phyloP scores from a whole-genome alignment of 2,797 vertebrate species.

The Oryzias sinensis region DNA sequence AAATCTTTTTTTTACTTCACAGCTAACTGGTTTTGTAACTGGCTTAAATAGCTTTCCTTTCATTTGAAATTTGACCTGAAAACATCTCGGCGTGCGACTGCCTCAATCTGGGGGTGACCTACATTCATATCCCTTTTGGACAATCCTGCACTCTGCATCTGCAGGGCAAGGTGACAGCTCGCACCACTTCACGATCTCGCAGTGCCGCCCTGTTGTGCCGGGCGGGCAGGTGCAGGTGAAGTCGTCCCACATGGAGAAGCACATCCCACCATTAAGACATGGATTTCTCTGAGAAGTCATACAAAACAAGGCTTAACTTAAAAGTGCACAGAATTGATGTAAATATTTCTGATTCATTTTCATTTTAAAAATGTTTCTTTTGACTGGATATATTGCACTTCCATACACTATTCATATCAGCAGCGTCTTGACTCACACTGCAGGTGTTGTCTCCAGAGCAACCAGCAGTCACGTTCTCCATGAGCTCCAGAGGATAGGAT shows the following conservation, averaged over 20 bases:
- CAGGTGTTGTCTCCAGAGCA: conserved; percentile 84
- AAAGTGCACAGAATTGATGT: not conserved
- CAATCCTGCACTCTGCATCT: conserved; percentile 76
- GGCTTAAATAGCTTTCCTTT: too few species aligned
- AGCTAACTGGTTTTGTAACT: too few species aligned
- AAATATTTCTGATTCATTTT: not conserved
- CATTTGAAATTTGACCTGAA: not conserved
- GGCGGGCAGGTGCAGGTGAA: conserved; percentile 86
- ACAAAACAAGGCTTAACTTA: not conserved
- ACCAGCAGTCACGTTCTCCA: conserved; percentile 82
- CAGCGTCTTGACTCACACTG: conserved; percentile 68
- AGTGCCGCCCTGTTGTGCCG: conserved; percentile 81
- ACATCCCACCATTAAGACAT: conserved; percentile 85
- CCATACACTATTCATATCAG: not conserved
- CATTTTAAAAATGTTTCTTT: not conserved
- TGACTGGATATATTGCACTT: not conserved
- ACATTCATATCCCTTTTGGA: conserved; percentile 89
- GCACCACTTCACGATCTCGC: conserved; percentile 87
- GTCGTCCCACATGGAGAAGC: conserved; percentile 85
- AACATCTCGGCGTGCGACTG: not conserved
- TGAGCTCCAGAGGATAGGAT: conserved; percentile 54
- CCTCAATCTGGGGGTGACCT: conserved; percentile 45
- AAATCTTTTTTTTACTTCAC: not conserved
- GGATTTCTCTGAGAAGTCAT: conserved; percentile 78
- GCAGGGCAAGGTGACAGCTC: conserved; percentile 81